A percentile compares a stretch with the other conserved stretches of the same genome.
Evolutionary conservation across 2,888 invertebrate species (phyloP).

Genomic region (Spodoptera littoralis): DNA sequence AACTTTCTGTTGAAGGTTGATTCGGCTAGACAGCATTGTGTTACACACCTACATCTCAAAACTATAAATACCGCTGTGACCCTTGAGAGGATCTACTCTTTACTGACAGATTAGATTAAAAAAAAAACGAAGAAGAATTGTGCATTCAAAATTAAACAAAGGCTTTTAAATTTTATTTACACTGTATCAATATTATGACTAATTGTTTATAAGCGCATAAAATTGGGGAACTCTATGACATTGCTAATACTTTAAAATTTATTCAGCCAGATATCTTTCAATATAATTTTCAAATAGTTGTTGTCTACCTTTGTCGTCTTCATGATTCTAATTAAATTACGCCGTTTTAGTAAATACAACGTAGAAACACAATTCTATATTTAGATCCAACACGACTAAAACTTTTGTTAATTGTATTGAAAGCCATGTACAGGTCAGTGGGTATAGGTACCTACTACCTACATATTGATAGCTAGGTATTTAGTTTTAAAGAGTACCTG

Average conservation of each 20-base stretch:
- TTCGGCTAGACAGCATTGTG: slow-evolving; percentile 35
- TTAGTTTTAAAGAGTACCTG: slow-evolving; percentile 13
- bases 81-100: slow-evolving; percentile 2
- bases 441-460: neutral
- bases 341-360: no score
- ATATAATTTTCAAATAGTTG: no score
- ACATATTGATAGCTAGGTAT: slow-evolving; percentile 2
- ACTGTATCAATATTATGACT: no score
- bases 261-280: no score
- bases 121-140: slow-evolving; percentile 6
- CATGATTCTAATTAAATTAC: no score
- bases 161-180: no score
- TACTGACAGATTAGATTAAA: slow-evolving; percentile 15
- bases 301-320: no score
- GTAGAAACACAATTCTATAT: no score
- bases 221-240: no score
- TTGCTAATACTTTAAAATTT: no score
- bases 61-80: neutral
- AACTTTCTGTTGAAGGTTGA: slow-evolving; percentile 41
- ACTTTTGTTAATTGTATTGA: slow-evolving; percentile 7
- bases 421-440: slow-evolving; percentile 5
- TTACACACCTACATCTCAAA: slow-evolving; percentile 14
- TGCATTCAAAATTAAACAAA: neutral
- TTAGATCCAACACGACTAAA: neutral
- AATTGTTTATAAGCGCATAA: no score